Evolutionary conservation across 2,113 vertebrate genomes (phyloP).

Genomic region (Elephantulus edwardii): DNA sequence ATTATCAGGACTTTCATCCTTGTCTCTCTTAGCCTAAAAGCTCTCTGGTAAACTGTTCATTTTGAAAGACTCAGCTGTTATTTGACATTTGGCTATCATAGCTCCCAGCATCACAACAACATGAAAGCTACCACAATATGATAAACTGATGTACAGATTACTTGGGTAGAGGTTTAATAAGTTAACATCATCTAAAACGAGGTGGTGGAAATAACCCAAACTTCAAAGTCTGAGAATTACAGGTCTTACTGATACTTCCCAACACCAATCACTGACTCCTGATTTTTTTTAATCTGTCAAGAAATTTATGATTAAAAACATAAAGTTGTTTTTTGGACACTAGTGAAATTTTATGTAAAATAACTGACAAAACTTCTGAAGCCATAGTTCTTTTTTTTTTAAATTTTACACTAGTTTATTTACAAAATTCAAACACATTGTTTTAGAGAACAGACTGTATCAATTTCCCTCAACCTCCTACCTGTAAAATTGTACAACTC

Average conservation of each 20-base stretch:
- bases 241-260: background rate
- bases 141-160: background rate
- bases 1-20: background rate
- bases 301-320: conserved; percentile 3
- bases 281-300: background rate
- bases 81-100: background rate
- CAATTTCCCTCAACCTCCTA: too few species aligned
- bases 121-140: background rate
- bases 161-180: background rate
- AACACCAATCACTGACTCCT: background rate
- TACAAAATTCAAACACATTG: too few species aligned
- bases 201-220: background rate
- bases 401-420: too few species aligned
- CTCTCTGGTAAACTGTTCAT: background rate
- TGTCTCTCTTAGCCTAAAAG: background rate
- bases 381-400: background rate
- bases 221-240: too few species aligned
- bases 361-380: conserved; percentile 19
- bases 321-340: background rate
- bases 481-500: too few species aligned
- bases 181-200: background rate
- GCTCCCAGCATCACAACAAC: background rate
- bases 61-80: background rate
- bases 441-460: too few species aligned
- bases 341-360: background rate